A percentile compares a stretch with the other conserved stretches of the same genome.
These are phyloP conservation scores for Aphodius sticticus DNA, from an alignment of 2,888 invertebrate species.

Conservation along the genomic window DNA sequence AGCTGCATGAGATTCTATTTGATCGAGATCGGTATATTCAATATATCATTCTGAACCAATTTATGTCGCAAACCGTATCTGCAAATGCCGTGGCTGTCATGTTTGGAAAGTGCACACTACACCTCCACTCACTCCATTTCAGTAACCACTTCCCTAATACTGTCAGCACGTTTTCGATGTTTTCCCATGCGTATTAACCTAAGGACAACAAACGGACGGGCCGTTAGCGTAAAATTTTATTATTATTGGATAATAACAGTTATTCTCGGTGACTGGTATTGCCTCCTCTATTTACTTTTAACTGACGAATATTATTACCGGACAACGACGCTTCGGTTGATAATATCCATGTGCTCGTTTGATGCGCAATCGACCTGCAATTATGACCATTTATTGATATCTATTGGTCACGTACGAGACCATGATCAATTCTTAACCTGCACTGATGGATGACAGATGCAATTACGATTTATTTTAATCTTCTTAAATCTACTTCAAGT, in stretches of 20 bases:
- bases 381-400: not conserved
- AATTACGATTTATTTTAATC: too few relatives aligned
- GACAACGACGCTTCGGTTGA: not conserved
- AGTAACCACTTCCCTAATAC: not conserved
- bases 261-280: not conserved
- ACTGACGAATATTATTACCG: not conserved
- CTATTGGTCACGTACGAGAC: not conserved
- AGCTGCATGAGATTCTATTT: too few relatives aligned
- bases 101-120: not conserved
- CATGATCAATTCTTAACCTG: not conserved
- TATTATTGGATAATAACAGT: slow-evolving; percentile 4
- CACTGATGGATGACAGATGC: too few relatives aligned
- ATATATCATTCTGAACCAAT: too few relatives aligned
- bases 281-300: not conserved
- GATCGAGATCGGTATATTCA: too few relatives aligned
- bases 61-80: too few relatives aligned
- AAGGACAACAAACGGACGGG: not conserved
- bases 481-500: too few relatives aligned
- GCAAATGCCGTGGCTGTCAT: not conserved
- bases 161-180: not conserved
- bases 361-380: not conserved
- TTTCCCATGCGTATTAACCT: not conserved
- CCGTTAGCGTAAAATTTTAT: not conserved
- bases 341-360: not conserved
- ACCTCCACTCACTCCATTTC: not conserved